Evolutionary conservation across 2,797 vertebrate genomes (phyloP).

Genomic region (Rhinoraja longicauda): DNA sequence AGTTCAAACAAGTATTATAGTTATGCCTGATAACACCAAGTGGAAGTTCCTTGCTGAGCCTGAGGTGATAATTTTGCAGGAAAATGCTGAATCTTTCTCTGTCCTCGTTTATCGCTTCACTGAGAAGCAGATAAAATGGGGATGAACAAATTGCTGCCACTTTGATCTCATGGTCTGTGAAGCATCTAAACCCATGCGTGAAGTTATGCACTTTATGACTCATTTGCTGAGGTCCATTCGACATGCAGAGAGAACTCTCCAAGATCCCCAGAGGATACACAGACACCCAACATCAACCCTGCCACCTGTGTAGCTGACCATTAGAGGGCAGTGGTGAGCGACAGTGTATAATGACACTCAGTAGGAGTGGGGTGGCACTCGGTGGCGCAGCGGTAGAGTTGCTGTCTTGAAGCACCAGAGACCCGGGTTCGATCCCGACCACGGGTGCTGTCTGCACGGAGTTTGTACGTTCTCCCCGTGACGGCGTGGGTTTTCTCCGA

Average conservation of each 20-base stretch:
- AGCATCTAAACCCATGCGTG: neutral
- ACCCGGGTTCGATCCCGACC: no score
- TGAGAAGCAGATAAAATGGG: neutral
- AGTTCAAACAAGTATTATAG: no score
- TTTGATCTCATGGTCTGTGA: neutral
- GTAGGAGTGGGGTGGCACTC: neutral
- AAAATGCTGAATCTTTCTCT: neutral
- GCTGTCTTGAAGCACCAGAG: no score
- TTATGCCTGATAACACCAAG: neutral
- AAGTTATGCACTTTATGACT: neutral
- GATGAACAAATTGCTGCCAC: neutral
- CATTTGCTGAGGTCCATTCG: neutral
- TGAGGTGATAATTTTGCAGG: neutral
- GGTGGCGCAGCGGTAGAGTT: no score
- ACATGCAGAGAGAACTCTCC: neutral
- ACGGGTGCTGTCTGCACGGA: no score
- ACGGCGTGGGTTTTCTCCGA: no score
- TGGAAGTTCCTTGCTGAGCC: neutral
- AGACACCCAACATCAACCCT: neutral
- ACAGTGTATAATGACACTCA: neutral
- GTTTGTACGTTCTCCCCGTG: no score
- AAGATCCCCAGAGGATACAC: neutral
- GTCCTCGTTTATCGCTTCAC: neutral
- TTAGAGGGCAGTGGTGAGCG: neutral
- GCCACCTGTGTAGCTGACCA: neutral